phyloP scores from a whole-genome alignment of 1,140 invertebrate genomes.

The Acromyrmex heyeri region DNA sequence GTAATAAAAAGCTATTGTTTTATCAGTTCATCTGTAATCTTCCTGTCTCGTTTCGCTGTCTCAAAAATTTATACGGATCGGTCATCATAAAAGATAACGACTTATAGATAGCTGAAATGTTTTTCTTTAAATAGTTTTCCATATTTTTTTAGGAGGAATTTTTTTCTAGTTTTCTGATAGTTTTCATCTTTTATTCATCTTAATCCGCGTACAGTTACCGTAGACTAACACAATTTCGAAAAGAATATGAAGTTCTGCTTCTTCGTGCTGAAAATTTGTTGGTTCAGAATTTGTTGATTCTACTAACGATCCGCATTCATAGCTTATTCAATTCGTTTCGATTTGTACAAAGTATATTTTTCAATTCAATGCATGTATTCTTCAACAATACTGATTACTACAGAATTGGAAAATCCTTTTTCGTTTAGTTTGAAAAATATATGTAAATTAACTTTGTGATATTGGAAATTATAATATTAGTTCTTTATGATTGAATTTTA shows the following conservation, averaged over 20 bases:
- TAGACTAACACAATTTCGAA: background rate
- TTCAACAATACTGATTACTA: background rate
- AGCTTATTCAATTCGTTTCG: background rate
- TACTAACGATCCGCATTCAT: conserved; percentile 29
- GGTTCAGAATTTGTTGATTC: background rate
- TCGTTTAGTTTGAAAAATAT: background rate
- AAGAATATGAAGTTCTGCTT: conserved; percentile 9
- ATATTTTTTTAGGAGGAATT: background rate
- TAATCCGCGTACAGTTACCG: background rate
- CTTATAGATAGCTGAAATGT: conserved; percentile 18
- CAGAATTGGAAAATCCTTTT: background rate
- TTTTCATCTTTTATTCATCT: conserved; percentile 48
- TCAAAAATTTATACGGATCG: background rate
- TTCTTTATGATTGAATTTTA: conserved; percentile 8
- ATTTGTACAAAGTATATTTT: background rate
- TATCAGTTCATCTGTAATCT: background rate
- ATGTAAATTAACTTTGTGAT: background rate
- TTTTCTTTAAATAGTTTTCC: background rate
- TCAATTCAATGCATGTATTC: background rate
- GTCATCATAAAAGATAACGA: background rate
- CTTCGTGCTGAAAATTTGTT: conserved; percentile 28
- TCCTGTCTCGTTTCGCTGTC: background rate
- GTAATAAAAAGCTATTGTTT: background rate
- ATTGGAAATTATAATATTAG: background rate
- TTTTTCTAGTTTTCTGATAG: background rate